Evolutionary conservation across 2,888 invertebrate genomes (phyloP).

Genomic region (Cheilosia vernalis): DNA sequence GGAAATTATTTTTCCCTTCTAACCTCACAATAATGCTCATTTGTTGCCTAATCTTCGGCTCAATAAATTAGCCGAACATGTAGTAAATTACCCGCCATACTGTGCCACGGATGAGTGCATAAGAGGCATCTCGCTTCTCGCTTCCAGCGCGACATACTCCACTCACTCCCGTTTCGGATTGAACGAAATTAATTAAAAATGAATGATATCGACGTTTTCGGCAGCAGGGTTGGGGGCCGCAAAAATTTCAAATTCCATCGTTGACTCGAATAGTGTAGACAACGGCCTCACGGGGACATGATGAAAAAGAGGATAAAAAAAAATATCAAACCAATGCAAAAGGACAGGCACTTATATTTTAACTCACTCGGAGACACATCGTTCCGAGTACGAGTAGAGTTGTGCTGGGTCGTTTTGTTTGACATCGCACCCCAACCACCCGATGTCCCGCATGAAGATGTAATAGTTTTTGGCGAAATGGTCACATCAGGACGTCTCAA

Average conservation of each 20-base stretch:
- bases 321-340: slow-evolving; percentile 16
- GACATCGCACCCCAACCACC: slow-evolving; percentile 3
- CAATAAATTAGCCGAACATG: slow-evolving; percentile 56
- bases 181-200: slow-evolving; percentile 73
- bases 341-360: slow-evolving; percentile 59
- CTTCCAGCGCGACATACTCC: slow-evolving; percentile 22
- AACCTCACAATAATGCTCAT: slow-evolving; percentile 33
- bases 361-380: slow-evolving; percentile 65
- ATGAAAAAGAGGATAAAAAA: slow-evolving; percentile 35
- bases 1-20: slow-evolving; percentile 43
- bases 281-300: slow-evolving; percentile 64
- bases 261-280: slow-evolving; percentile 66
- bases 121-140: not conserved
- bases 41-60: slow-evolving; percentile 67
- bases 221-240: not conserved
- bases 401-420: slow-evolving; percentile 1
- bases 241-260: slow-evolving; percentile 72
- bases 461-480: slow-evolving; percentile 79
- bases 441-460: slow-evolving; percentile 53
- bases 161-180: slow-evolving; percentile 16
- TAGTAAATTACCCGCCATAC: slow-evolving; percentile 30
- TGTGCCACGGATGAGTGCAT: not conserved
- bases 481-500: slow-evolving; percentile 83
- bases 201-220: slow-evolving; percentile 68
- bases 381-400: slow-evolving; percentile 17